phyloP scores from a whole-genome alignment of 2,113 vertebrate genomes.

The Microtus oregoni region DNA sequence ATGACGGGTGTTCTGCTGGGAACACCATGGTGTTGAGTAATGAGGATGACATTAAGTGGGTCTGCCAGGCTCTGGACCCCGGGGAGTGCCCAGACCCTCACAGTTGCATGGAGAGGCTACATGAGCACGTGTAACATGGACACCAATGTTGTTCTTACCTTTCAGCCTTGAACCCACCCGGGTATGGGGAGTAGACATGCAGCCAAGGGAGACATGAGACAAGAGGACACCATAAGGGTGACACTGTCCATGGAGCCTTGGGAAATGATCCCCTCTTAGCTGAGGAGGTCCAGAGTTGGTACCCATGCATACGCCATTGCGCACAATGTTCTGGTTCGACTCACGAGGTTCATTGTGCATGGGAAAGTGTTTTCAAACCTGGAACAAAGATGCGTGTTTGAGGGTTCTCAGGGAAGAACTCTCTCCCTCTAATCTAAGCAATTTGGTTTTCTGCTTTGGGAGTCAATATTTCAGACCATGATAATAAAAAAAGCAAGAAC shows the following conservation, averaged over 20 bases:
- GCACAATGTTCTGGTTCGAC: not conserved
- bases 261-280: conserved; percentile 58
- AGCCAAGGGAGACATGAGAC: not conserved
- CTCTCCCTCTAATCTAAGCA: not conserved
- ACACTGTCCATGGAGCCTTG: conserved; percentile 34
- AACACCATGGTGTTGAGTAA: conserved; percentile 85
- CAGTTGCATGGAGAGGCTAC: conserved; percentile 83
- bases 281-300: conserved; percentile 53
- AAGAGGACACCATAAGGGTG: not conserved
- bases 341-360: conserved; percentile 44
- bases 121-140: conserved; percentile 79
- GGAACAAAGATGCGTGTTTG: conserved; percentile 47
- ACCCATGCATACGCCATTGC: not conserved
- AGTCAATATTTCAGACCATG: conserved; percentile 50
- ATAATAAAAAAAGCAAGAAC: not conserved
- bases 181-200: conserved; percentile 69
- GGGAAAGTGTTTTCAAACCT: conserved; percentile 16
- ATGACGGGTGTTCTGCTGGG: conserved; percentile 86
- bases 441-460: conserved; percentile 66
- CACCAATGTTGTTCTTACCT: conserved; percentile 78
- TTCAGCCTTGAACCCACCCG: conserved; percentile 87
- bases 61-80: conserved; percentile 90
- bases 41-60: conserved; percentile 93
- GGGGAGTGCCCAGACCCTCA: conserved; percentile 87
- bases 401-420: conserved; percentile 59